Base-by-base conservation (phyloP, 1,140 invertebrate genomes). In the Phenacoccus solenopsis region DNA sequence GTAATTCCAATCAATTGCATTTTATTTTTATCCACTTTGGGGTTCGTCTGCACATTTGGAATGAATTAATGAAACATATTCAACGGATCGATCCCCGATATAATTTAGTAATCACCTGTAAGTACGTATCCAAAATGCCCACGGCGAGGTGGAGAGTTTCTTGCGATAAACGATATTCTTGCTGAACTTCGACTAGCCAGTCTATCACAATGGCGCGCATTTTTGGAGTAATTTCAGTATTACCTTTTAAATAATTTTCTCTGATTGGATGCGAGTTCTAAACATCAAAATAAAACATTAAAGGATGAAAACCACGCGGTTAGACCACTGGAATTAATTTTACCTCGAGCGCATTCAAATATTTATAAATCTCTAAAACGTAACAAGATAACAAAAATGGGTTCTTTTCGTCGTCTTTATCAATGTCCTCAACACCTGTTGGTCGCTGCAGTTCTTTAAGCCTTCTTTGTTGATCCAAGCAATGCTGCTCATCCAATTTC, bases 131-230 rank as follows among this genome's bases (percentile, higher is more conserved):
- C 73, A 97, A 84, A 22, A 96, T 89, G 69, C 89, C 86, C 61
- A 97, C 86, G 59, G 92, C 88, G 73, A 98, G 80, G 78, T 94
- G 93, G 27, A 97, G 85, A 1, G 95, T 98, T 79, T 98, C 96
- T 74, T 90, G 86, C n/a, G 90, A 80, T 13, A 98, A 80, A 72
- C 87, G 86, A 77, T 98, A 98, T 77, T 93, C 88, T 71, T 84
- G 80, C 76, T 97, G 94, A 13, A 98, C 93, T 76, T 96, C 93
- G 22, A 96, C 88, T 25, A 98, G 80, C 96, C 96, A 98, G 78
- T 98, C 93, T 72, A 98, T 82, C 0, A 96, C 81, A 35, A 95
- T 88, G 7, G 86, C 81, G 71, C 96, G 85, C 94, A 98, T 98
- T 76, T 87, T 88, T 0, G 87, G 83, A 20, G 87, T 89, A 0